Evolutionary conservation across 2,888 invertebrate genomes (phyloP).

Genomic region (Scaptomyza cyrtandrae): DNA sequence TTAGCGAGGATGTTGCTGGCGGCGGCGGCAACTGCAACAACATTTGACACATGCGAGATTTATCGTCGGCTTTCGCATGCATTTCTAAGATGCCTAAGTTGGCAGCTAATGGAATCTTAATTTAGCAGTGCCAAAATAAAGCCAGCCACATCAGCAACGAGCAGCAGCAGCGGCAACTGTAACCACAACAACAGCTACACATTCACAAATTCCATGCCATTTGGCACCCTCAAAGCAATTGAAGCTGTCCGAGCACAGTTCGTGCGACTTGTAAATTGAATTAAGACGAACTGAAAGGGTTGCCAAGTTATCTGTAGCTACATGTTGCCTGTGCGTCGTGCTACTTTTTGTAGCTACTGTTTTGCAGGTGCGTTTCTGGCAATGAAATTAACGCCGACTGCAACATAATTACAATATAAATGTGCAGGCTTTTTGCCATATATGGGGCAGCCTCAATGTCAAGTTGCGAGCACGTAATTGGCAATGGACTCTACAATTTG

Average conservation of each 20-base stretch:
- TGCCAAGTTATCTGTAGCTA: conserved; percentile 29
- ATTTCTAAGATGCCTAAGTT: conserved; percentile 82
- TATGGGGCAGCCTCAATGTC: conserved; percentile 69
- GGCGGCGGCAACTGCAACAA: conserved; percentile 56
- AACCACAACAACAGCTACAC: conserved; percentile 47
- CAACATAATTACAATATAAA: conserved; percentile 78
- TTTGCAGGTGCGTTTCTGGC: conserved; percentile 57
- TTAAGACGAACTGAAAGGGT: conserved; percentile 63
- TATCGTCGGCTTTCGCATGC: conserved; percentile 81
- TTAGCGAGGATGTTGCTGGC: conserved; percentile 67
- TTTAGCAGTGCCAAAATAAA: conserved; percentile 82
- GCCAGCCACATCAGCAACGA: conserved; percentile 48
- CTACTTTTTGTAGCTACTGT: conserved; percentile 61
- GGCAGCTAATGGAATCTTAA: conserved; percentile 84
- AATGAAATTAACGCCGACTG: conserved; percentile 74
- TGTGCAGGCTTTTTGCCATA: conserved; percentile 51
- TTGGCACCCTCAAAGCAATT: conserved; percentile 74
- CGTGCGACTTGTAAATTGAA: conserved; percentile 79
- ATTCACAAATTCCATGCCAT: conserved; percentile 73
- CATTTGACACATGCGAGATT: conserved; percentile 84
- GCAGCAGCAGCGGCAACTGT: conserved; percentile 30
- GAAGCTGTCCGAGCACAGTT: conserved; percentile 48
- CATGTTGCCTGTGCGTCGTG: conserved; percentile 16
- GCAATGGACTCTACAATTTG: conserved; percentile 57
- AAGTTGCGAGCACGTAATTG: conserved; percentile 68